Base-by-base conservation (phyloP, 2,888 invertebrate species). In the Apodemia zela region DNA sequence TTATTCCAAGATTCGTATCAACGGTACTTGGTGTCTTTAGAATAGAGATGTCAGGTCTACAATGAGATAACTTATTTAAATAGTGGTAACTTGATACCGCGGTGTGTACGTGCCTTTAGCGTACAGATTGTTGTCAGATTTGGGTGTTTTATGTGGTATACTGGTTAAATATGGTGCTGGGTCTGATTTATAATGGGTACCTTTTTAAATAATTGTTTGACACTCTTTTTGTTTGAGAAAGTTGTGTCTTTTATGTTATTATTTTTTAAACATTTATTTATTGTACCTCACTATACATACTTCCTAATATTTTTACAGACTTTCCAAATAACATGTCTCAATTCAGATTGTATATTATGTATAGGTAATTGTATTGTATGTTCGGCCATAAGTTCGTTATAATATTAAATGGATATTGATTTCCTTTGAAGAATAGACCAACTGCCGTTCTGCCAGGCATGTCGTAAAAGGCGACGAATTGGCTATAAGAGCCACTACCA, bases 51-150 rank as follows among this genome's bases (percentile, higher is more conserved):
- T 88, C 87, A 83, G 75, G 72, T 6, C 18, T 54, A 71, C 60
- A 72, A 67, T 64, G 74, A 75, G 70, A 84, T 87, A 87, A 82
- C 77, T 88, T 87, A 88, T 87, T 87, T 79, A 86, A 87, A 87
- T 85, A 80, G 81, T 78, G 71, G 87, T 81, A 88, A 88, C 85
- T 73, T 76, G 82, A 88, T 84, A 84, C 82, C 69, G 67, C 67
- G 64, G 75, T 72, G 74, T 76, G 80, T 86, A 85, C 87, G 87
- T 87, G 87, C 75, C 71, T 73, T 75, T 71, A 74, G 71, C 67
- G 61, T 62, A 68, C 65, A 71, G 72, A 72, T 74, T 72, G 18
- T 68, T 73, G 72, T 73, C 73, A 69, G 71, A 70, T 71, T 73
- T 69, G 68, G 72, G 71, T 72, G 71, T 71, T 72, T 68, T 71